Evolutionary conservation across 1,140 invertebrate species (phyloP), one percentile per base, ranked within the genome.

Genomic region (Melipona quadrifasciata): DNA sequence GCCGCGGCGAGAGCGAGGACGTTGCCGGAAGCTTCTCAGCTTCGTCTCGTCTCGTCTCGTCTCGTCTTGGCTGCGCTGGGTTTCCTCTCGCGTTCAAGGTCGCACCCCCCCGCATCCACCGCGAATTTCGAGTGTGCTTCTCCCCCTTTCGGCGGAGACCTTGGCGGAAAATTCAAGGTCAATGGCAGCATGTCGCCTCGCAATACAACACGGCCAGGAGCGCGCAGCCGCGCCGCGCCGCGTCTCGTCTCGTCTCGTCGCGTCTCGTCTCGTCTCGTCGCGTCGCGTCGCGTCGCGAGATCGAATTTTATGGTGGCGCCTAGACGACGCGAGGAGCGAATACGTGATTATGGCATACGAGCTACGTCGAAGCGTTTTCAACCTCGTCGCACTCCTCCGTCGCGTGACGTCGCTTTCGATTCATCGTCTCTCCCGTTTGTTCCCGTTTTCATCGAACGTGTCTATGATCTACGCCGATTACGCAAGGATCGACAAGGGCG

Each of bases 131-230:
- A 39, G 34, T 51, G 72, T 17, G 39, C 24, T n/a, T n/a, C 24
- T n/a, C 10, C 24, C 17, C n/a, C 17, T 61, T 31, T 47, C 39
- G 61, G 51, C 71, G 14, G 1, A 8, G 85, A 83, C 64, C 80
- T 80, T 72, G 76, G 12, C 12, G 67, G 68, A 6, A 12, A 80
- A 74, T 65, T 82, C 79, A 88, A 86, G 86, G 75, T 79, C 86
- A 85, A 88, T 71, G 78, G 53, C 82, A 67, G 58, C 73, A 70
- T 21, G 27, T 57, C 57, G 77, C 17, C n/a, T 61, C 24, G 51
- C 27, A 55, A 34, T n/a, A 8, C 19, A 58, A 67, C 34, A 14
- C 24, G 47, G 3, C 4, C 27, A 34, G 0, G 31, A 2, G 21
- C 19, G 27, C 65, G 68, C 67, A 77, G 78, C 2, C 73, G 67